Evolutionary conservation across 1,140 invertebrate species (phyloP), one percentile per base, ranked within the genome.

Genomic region (Lepidurus packardi): DNA sequence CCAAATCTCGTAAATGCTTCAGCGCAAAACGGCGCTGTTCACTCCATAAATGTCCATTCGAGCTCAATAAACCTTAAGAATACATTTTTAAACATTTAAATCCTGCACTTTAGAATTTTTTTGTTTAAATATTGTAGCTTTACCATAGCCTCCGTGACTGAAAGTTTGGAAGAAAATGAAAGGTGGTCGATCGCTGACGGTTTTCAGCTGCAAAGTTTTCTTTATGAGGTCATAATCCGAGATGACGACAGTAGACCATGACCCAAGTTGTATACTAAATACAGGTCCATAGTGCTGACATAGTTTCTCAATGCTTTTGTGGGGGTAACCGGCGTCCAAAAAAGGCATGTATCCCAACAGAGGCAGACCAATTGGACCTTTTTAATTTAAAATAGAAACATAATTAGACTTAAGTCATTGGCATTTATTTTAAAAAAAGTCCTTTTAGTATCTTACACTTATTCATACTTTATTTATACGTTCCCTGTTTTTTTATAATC

Each of bases 1-100:
- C 81, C n/a, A 82, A 78, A 42, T 82, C 81, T 10, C 79, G 65
- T 8, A 81, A 77, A 34, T 81, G 47, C 42, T 79, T 42, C 24
- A 82, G 45, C 6, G 81, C 74, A 24, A 82, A 82, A 34, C 80
- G 47, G 42, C 81, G 43, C 65, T 81, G 81, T 45, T 82, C 81
- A 0, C 9, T n/a, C 81, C 81, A 82, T 44, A 47, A 47, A 21
- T 73, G 43, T 11, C 80, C 80, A 11, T 77, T 77, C 9, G 53
- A 65, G 53, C 53, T 65, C 53, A 65, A 21, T 16, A 65, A 21
- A 8, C 24, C 24, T 42, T 77, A 11, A 16, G 21, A 76, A 76
- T 41, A 10, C 21, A 41, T 42, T 21, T 24, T 24, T 3, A 34
- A 34, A 34, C 34, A 34, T 34, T 34, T 34, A 34, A 34, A 34